These are phyloP conservation scores for Tringa solitaria DNA, from an alignment of 2,113 vertebrate species.

Conservation along the genomic window DNA sequence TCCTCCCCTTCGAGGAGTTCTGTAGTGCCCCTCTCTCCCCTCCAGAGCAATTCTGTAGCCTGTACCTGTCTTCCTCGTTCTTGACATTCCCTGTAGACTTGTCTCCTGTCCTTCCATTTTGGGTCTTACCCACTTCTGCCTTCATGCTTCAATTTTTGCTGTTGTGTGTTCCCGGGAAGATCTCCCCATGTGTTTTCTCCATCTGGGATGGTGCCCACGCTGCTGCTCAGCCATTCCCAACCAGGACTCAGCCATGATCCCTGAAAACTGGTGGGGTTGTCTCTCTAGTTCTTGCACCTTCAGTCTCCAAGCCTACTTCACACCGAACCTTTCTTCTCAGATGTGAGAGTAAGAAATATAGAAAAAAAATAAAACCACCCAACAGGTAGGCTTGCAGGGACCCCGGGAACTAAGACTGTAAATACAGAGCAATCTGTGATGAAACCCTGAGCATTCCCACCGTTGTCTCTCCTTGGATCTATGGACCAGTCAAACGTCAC, in stretches of 20 bases:
- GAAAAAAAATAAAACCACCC: neutral
- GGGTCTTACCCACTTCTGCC: accelerated
- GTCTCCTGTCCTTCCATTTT: neutral
- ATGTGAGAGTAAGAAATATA: neutral
- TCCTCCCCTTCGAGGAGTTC: neutral
- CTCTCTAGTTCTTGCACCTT: neutral
- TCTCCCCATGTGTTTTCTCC: accelerated
- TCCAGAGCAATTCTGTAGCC: neutral
- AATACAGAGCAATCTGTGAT: neutral
- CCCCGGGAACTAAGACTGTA: neutral
- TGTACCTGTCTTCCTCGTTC: neutral
- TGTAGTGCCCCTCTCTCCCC: neutral
- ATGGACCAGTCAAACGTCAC: neutral
- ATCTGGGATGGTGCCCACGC: accelerated
- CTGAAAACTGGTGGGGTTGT: neutral
- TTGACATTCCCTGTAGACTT: neutral
- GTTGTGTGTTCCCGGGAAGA: neutral
- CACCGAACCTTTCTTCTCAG: neutral
- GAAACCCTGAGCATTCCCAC: neutral
- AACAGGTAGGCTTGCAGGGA: neutral
- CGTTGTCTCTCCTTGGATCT: neutral
- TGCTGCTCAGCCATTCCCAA: neutral
- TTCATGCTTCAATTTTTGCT: neutral
- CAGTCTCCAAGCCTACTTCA: neutral
- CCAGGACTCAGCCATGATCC: neutral